Percentiles rank a stretch among this genome's conserved stretches.
These are phyloP conservation scores for Cecropterus lyciades DNA, from an alignment of 1,140 invertebrate genomes.

Conservation along the genomic window DNA sequence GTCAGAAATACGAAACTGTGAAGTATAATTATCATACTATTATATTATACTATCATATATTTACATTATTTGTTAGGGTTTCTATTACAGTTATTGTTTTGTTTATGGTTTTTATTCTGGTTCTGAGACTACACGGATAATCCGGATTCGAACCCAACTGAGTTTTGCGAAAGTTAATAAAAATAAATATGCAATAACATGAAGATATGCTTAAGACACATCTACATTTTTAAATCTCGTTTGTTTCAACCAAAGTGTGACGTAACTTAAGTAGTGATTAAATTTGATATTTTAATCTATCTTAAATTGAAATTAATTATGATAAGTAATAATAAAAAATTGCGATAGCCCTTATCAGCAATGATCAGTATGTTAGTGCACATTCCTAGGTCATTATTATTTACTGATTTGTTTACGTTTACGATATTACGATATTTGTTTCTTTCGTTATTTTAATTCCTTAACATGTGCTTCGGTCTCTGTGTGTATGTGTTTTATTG, in stretches of 20 bases:
- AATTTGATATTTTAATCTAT: conserved; percentile 11
- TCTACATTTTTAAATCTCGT: not conserved
- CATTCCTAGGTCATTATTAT: conserved; percentile 4
- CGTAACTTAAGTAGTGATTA: not conserved
- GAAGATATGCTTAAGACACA: not conserved
- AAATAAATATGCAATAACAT: too few relatives aligned
- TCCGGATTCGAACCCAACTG: too few relatives aligned
- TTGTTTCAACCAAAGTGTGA: not conserved
- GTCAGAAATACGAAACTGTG: too few relatives aligned
- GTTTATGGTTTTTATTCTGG: too few relatives aligned
- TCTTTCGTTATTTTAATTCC: not conserved
- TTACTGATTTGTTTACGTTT: not conserved
- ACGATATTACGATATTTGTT: not conserved
- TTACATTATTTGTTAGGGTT: too few relatives aligned
- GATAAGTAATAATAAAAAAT: conserved; percentile 38
- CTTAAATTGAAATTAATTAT: conserved; percentile 41
- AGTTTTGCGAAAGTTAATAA: too few relatives aligned
- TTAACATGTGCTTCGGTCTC: too few relatives aligned
- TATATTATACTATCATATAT: too few relatives aligned
- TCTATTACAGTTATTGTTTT: too few relatives aligned
- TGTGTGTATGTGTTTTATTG: too few relatives aligned
- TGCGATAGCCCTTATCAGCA: conserved; percentile 5
- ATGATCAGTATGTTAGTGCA: not conserved
- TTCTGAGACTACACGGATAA: too few relatives aligned
- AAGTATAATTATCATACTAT: too few relatives aligned